Base-by-base conservation (phyloP, 2,888 invertebrate species). In the Pristionchus arcanus region DNA sequence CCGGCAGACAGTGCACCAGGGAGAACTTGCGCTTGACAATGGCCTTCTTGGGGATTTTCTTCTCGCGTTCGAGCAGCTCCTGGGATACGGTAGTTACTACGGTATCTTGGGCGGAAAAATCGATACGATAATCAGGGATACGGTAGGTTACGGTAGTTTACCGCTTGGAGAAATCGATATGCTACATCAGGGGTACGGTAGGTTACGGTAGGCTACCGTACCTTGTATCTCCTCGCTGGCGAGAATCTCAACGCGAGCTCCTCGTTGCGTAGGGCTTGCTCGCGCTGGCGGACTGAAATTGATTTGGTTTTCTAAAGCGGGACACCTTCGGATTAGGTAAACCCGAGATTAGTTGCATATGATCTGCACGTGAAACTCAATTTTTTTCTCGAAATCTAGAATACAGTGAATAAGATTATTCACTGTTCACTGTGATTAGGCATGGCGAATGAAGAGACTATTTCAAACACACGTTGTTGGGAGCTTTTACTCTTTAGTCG, bases 11-110 rank as follows among this genome's bases (percentile, higher is more conserved):
- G 49, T 68, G 53, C 13, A 68, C 28, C 1, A 87, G 87, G 25
- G 87, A 87, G 49, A 87, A 87, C 68, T 87, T 87, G 19, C 87
- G 42, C 15, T 37, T 37, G 19, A 68, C 53, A 11, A 68, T 68
- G 0, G 87, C 34, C 49, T 87, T 87, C 68, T 68, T 87, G n/a
- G 42, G 21, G 4, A 37, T n/a, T 49, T 87, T 87, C 68, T 49
- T 68, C 25, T 87, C 68, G 21, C 42, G 42, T 5, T 87, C 87
- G 5, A 87, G 66, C n/a, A 68, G 9, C 16, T 37, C 87, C 87
- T 87, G 81, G n/a, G 7, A 7, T n/a, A 42, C 42, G 37, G 11
- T 71, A 37, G 71, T n/a, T 34, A 63, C 25, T 49, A 49, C 42
- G 42, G 42, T 49, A 49, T 49, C 42, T 7, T 49, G 5, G 13